Percentiles rank a stretch among this genome's conserved stretches.
These are phyloP conservation scores for Crax fasciolata DNA, from an alignment of 2,797 vertebrate species.

Conservation along the genomic window DNA sequence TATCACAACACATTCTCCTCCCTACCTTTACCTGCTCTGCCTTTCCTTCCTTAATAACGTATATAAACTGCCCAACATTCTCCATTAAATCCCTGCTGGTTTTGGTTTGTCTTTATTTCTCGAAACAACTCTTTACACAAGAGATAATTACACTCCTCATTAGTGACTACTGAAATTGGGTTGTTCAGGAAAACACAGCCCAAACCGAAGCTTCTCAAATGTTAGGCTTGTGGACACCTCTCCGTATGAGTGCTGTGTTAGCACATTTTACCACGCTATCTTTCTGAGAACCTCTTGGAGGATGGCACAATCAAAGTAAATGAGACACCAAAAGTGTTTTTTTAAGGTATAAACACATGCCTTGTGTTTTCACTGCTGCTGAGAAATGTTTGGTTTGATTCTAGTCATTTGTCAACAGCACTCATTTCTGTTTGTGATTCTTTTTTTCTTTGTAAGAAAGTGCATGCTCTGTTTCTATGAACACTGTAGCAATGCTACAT, in stretches of 20 bases:
- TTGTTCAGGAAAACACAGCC: neutral
- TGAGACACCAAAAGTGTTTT: neutral
- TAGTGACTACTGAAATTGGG: neutral
- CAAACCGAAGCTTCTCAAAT: neutral
- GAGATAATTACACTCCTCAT: neutral
- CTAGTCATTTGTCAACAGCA: neutral
- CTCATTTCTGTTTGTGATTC: neutral
- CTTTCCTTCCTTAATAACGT: neutral
- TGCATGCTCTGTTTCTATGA: neutral
- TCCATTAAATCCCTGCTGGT: neutral
- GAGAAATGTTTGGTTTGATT: neutral
- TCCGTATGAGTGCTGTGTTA: neutral
- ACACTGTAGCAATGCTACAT: neutral
- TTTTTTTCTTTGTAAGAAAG: neutral
- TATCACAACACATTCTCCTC: neutral
- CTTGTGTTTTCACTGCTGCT: neutral
- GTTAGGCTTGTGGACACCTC: neutral
- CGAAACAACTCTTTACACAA: neutral
- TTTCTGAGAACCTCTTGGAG: neutral
- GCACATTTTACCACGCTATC: neutral
- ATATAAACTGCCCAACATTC: neutral
- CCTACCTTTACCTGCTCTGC: neutral
- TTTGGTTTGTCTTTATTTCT: neutral
- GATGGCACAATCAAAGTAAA: neutral
- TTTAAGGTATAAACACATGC: neutral